Evolutionary conservation across 2,113 vertebrate genomes (phyloP).

Genomic region (Phyllopteryx taeniolatus): DNA sequence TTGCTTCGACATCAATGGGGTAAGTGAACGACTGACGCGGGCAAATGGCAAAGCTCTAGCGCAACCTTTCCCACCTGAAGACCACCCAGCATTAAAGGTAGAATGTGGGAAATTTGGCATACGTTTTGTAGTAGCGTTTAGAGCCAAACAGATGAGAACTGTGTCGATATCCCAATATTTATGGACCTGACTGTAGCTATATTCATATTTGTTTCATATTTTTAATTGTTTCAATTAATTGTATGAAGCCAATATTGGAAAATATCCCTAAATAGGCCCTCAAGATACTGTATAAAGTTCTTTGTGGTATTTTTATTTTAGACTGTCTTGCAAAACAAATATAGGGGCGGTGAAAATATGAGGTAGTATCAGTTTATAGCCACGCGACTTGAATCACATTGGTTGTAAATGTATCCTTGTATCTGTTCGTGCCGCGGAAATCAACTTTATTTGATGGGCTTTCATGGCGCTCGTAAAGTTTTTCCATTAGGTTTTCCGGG

Average conservation of each 20-base stretch:
- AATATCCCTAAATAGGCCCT: background rate
- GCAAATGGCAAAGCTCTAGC: no score
- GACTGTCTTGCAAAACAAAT: background rate
- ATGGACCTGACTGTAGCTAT: no score
- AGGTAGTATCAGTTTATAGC: background rate
- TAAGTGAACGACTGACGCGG: no score
- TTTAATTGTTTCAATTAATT: no score
- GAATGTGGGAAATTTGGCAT: background rate
- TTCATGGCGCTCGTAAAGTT: background rate
- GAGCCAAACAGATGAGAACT: no score
- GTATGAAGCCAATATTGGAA: background rate
- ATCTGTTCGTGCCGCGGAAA: background rate
- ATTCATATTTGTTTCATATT: no score
- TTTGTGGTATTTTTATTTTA: background rate
- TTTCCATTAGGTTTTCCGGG: background rate
- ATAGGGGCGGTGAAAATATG: background rate
- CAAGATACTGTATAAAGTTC: background rate
- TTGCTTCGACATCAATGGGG: no score
- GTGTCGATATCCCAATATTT: no score
- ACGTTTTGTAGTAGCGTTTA: no score
- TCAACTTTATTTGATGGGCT: slow-evolving; percentile 4
- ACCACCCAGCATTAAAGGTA: no score
- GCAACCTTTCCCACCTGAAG: no score
- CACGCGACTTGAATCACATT: background rate
- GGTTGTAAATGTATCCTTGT: background rate